A percentile compares a stretch with the other conserved stretches of the same genome.
Evolutionary conservation across 2,888 invertebrate genomes (phyloP).

Genomic region (Epicampocera succincta): DNA sequence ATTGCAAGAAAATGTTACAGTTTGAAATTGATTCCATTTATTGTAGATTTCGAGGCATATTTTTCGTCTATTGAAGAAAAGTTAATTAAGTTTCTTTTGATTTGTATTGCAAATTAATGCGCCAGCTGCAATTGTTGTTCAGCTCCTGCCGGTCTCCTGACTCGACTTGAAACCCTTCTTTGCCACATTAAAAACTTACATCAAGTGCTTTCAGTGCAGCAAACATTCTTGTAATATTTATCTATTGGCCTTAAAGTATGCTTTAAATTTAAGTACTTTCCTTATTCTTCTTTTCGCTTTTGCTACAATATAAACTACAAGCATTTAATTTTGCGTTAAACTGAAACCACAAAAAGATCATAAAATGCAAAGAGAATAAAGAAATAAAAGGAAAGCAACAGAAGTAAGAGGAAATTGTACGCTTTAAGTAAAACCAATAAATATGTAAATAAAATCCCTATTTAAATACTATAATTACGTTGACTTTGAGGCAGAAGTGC

Average conservation of each 20-base stretch:
- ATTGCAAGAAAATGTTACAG: too few relatives aligned
- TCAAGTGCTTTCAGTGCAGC: conserved; percentile 38
- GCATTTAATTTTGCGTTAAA: conserved; percentile 40
- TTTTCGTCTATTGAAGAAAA: too few relatives aligned
- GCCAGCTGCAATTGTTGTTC: too few relatives aligned
- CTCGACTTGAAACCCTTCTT: too few relatives aligned
- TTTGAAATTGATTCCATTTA: too few relatives aligned
- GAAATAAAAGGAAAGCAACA: neutral
- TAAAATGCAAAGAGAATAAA: neutral
- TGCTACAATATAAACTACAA: neutral
- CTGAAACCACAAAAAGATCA: conserved; percentile 3
- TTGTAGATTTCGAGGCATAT: too few relatives aligned
- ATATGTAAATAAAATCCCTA: conserved; percentile 66
- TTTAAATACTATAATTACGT: conserved; percentile 72
- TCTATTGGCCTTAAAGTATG: conserved; percentile 47
- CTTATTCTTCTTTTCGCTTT: conserved; percentile 14
- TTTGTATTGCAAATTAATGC: too few relatives aligned
- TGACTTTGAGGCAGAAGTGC: conserved; percentile 67
- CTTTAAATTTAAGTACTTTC: conserved; percentile 52
- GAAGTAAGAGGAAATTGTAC: conserved; percentile 23
- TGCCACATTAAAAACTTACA: conserved; percentile 9
- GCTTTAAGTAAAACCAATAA: conserved; percentile 58
- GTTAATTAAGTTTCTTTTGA: too few relatives aligned
- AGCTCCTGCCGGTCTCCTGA: too few relatives aligned
- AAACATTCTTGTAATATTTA: conserved; percentile 34